Conservation (phyloP, 2,888 invertebrate genomes). For the Watsonalla binaria region DNA sequence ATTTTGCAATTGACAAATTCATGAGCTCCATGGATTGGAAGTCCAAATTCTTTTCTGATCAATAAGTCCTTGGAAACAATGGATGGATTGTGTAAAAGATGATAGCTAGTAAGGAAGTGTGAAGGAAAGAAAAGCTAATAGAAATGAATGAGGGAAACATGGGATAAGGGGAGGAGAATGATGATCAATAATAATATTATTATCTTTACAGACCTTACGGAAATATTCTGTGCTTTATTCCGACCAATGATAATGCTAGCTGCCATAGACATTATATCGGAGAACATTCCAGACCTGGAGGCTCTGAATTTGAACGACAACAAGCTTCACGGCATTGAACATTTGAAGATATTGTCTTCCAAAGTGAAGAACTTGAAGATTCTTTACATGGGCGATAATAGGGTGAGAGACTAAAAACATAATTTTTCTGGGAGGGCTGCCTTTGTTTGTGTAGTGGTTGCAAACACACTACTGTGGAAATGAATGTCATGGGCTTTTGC, state of each 20-base stretch:
- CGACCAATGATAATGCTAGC: conserved; percentile 84
- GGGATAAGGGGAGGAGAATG: too few relatives aligned
- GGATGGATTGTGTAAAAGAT: too few relatives aligned
- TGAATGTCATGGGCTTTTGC: too few relatives aligned
- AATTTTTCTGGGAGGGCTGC: not conserved
- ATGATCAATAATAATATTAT: not conserved
- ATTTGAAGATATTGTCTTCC: conserved; percentile 80
- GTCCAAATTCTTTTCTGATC: too few relatives aligned
- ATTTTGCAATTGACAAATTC: too few relatives aligned
- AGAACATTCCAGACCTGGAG: conserved; percentile 90
- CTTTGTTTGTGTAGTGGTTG: not conserved
- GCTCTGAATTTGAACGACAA: conserved; percentile 91
- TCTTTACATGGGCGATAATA: conserved; percentile 88
- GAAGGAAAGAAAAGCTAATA: too few relatives aligned
- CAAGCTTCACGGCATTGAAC: conserved; percentile 83
- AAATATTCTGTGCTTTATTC: conserved; percentile 86
- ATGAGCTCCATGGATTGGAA: too few relatives aligned
- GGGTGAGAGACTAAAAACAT: conserved; percentile 72
- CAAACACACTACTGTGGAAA: not conserved
- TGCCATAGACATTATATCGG: conserved; percentile 88
- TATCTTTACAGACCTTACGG: conserved; percentile 77
- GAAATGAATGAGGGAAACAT: too few relatives aligned
- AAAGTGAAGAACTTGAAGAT: conserved; percentile 87
- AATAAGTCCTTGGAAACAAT: too few relatives aligned
- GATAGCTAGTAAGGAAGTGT: too few relatives aligned